A percentile compares a stretch with the other conserved stretches of the same genome.
These are phyloP conservation scores for Alentia gelatinosa DNA, from an alignment of 2,888 invertebrate species.

Conservation along the genomic window DNA sequence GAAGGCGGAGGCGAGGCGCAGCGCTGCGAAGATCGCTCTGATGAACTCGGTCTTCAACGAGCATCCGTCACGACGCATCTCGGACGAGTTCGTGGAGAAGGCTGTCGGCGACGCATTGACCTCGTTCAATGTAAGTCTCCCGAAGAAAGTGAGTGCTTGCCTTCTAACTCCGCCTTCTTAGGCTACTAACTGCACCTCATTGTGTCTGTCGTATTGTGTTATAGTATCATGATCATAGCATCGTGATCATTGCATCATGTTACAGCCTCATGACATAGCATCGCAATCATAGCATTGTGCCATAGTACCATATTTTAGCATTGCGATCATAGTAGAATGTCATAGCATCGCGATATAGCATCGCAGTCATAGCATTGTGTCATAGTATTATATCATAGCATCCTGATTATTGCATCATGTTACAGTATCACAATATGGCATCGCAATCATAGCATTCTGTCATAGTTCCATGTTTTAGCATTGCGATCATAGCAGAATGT, in stretches of 20 bases:
- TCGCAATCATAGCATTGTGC: too few species aligned
- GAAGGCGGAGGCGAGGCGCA: conserved; percentile 95
- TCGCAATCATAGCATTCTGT: too few species aligned
- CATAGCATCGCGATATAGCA: too few species aligned
- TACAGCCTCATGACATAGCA: too few species aligned
- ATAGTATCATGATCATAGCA: not conserved
- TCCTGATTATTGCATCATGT: too few species aligned
- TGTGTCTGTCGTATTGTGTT: not conserved
- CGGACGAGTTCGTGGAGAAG: conserved; percentile 96
- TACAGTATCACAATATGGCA: too few species aligned
- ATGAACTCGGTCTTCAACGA: conserved; percentile 99
- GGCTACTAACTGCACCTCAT: not conserved
- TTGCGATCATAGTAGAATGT: too few species aligned
- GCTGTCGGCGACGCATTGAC: conserved; percentile 95
- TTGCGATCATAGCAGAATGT: too few species aligned
- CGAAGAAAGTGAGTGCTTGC: conserved; percentile 76
- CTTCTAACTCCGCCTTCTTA: not conserved
- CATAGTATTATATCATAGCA: too few species aligned
- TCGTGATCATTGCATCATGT: not conserved
- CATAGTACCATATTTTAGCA: too few species aligned
- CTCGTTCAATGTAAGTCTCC: conserved; percentile 87
- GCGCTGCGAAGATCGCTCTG: conserved; percentile 96
- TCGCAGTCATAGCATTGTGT: too few species aligned
- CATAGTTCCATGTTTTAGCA: too few species aligned
- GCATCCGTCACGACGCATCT: conserved; percentile 94